Evolutionary conservation across 1,140 invertebrate genomes (phyloP).

Genomic region (Leptopilina clavipes): DNA sequence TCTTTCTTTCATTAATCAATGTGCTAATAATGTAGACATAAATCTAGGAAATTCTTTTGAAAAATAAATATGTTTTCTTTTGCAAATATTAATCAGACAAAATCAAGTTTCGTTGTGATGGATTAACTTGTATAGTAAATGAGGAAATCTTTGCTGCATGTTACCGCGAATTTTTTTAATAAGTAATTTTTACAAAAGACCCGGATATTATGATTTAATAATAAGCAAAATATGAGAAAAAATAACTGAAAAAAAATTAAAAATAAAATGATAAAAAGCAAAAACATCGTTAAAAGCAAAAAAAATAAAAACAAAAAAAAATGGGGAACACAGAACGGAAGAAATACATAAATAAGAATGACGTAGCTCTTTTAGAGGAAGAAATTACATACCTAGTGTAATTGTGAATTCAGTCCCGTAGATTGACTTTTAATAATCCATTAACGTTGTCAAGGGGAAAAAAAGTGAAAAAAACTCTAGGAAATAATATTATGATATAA

Average conservation of each 20-base stretch:
- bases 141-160: not conserved
- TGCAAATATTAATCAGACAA: not conserved
- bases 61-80: not conserved
- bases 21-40: constrained; percentile 1
- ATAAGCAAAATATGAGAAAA: no score
- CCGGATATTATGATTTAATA: no score
- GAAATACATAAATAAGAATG: not conserved
- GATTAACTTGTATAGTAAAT: not conserved
- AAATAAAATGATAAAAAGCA: no score
- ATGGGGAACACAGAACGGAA: not conserved
- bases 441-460: not conserved
- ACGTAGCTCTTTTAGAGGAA: not conserved
- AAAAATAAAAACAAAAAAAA: not conserved
- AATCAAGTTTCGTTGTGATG: not conserved
- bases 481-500: no score
- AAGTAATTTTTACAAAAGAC: no score
- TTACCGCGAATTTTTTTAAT: not conserved
- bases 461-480: not conserved
- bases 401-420: not conserved
- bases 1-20: not conserved
- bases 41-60: not conserved
- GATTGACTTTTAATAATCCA: constrained; percentile 11
- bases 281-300: not conserved
- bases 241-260: no score
- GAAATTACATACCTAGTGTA: not conserved